phyloP scores from a whole-genome alignment of 2,888 invertebrate species.

The Conops quadrifasciatus region DNA sequence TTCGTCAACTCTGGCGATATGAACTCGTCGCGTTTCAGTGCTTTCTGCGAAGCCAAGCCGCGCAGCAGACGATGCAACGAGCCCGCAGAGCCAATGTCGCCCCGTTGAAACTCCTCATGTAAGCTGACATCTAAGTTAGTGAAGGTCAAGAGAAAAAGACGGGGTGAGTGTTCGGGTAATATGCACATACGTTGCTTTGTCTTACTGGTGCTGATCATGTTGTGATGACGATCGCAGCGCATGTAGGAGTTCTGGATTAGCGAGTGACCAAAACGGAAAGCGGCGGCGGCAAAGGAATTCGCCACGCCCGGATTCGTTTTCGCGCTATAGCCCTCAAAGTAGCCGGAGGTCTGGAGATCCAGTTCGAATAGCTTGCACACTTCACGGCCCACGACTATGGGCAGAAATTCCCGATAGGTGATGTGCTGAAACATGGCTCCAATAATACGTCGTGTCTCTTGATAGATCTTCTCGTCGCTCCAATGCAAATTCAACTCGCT shows the following conservation, averaged over 20 bases:
- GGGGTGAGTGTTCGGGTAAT: neutral
- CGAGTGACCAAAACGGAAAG: constrained; percentile 88
- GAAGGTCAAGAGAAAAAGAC: neutral
- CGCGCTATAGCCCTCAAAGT: constrained; percentile 75
- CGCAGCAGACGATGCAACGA: constrained; percentile 81
- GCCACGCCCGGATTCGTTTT: constrained; percentile 78
- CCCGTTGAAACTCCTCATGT: constrained; percentile 79
- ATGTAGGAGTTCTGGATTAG: constrained; percentile 82
- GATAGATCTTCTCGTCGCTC: constrained; percentile 87
- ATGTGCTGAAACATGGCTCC: constrained; percentile 85
- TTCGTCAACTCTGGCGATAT: constrained; percentile 83
- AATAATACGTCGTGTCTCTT: constrained; percentile 83
- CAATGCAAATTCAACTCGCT: constrained; percentile 82
- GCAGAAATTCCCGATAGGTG: constrained; percentile 83
- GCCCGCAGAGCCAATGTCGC: constrained; percentile 79
- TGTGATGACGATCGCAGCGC: constrained; percentile 76
- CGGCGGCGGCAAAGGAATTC: constrained; percentile 82
- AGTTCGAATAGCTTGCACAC: constrained; percentile 81
- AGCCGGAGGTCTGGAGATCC: constrained; percentile 73
- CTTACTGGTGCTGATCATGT: constrained; percentile 77
- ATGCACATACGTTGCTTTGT: neutral
- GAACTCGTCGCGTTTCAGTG: constrained; percentile 83
- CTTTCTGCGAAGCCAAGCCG: constrained; percentile 79
- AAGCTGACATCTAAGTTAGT: constrained; percentile 76
- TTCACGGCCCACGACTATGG: constrained; percentile 79